These are phyloP conservation scores for Pteronura brasiliensis DNA, from an alignment of 2,113 vertebrate genomes.

Conservation along the genomic window DNA sequence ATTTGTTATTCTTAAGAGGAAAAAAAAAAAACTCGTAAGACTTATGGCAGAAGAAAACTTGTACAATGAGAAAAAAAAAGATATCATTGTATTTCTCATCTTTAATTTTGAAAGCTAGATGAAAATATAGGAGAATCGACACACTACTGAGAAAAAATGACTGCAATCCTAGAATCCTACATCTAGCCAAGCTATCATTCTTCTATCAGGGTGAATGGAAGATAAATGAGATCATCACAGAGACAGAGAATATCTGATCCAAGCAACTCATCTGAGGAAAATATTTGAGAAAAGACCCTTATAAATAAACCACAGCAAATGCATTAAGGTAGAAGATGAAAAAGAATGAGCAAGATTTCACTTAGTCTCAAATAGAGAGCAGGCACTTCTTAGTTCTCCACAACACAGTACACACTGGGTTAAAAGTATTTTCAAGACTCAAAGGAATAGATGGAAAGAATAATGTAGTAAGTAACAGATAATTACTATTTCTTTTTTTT, in stretches of 20 bases:
- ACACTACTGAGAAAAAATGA: not conserved
- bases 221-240: not conserved
- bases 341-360: not conserved
- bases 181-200: not conserved
- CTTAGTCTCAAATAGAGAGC: not conserved
- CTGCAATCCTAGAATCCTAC: not conserved
- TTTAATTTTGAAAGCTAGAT: not conserved
- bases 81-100: not conserved
- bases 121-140: not conserved
- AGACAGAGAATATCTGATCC: not conserved
- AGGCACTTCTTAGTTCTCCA: not conserved
- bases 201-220: not conserved
- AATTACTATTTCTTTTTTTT: not conserved
- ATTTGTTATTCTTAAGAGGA: not conserved
- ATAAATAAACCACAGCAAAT: not conserved
- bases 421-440: not conserved
- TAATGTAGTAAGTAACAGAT: not conserved
- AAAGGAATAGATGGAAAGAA: not conserved
- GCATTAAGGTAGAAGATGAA: not conserved
- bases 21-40: not conserved
- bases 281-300: not conserved
- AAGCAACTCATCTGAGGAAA: not conserved
- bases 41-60: not conserved
- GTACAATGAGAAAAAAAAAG: not conserved
- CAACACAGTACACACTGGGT: not conserved